phyloP scores from a whole-genome alignment of 1,140 invertebrate genomes.

The Drosophila melanica region DNA sequence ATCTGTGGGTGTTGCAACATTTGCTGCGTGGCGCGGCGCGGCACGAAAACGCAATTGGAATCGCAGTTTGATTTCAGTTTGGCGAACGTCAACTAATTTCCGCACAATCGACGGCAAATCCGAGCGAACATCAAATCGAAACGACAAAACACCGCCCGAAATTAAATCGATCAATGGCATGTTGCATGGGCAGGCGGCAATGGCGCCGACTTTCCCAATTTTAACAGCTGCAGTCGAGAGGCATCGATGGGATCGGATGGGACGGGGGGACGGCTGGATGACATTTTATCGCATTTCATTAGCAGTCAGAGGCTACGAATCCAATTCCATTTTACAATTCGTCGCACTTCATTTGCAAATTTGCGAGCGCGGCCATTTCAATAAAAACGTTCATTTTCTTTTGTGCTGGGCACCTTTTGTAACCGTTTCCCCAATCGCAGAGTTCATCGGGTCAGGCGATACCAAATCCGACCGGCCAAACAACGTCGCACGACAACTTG shows the following conservation, averaged over 20 bases:
- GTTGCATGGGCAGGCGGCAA: neutral
- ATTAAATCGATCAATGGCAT: conserved; percentile 57
- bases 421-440: conserved; percentile 15
- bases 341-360: conserved; percentile 63
- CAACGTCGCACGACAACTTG: conserved; percentile 24
- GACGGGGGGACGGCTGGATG: conserved; percentile 33
- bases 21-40: neutral
- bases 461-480: neutral
- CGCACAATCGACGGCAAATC: conserved; percentile 55
- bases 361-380: conserved; percentile 20
- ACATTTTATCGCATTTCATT: conserved; percentile 77
- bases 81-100: conserved; percentile 67
- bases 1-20: neutral
- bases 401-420: conserved; percentile 20
- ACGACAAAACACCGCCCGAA: conserved; percentile 44
- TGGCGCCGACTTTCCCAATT: too few relatives aligned
- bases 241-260: neutral
- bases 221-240: too few relatives aligned
- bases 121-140: conserved; percentile 55
- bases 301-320: conserved; percentile 42
- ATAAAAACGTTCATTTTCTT: conserved; percentile 34
- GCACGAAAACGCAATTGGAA: conserved; percentile 23
- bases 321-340: conserved; percentile 63
- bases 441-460: conserved; percentile 22
- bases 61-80: conserved; percentile 47